Percentiles rank a stretch among this genome's conserved stretches.
These are phyloP conservation scores for Tachycineta bicolor DNA, from an alignment of 2,113 vertebrate genomes.

Conservation along the genomic window DNA sequence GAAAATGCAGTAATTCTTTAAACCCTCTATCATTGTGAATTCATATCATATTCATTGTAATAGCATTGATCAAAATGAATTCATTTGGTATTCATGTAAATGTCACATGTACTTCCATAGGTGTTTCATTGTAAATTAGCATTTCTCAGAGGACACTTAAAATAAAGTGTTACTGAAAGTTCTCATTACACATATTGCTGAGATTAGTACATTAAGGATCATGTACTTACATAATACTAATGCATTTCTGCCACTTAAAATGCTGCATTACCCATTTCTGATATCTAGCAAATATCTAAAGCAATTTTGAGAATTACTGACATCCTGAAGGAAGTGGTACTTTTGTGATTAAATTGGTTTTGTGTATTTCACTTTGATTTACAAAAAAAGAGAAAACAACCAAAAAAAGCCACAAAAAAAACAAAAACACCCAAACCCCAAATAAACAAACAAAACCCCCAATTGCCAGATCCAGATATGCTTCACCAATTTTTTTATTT, in stretches of 20 bases:
- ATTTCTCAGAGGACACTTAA: constrained; percentile 87
- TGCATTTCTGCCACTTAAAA: constrained; percentile 82
- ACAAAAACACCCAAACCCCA: background rate
- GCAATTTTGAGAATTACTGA: constrained; percentile 80
- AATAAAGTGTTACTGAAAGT: constrained; percentile 86
- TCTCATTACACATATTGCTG: constrained; percentile 83
- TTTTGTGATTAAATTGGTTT: constrained; percentile 71
- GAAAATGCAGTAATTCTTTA: constrained; percentile 67
- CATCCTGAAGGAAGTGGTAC: constrained; percentile 72
- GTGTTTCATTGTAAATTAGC: constrained; percentile 85
- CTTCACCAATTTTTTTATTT: constrained; percentile 55
- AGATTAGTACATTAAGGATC: constrained; percentile 85
- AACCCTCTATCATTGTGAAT: constrained; percentile 72
- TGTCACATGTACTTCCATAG: constrained; percentile 84
- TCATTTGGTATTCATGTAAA: constrained; percentile 84
- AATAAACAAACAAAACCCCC: background rate
- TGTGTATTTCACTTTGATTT: constrained; percentile 60
- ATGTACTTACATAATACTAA: constrained; percentile 81
- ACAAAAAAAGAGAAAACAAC: background rate
- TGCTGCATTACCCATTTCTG: constrained; percentile 77
- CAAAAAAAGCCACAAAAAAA: background rate
- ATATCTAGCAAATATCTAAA: constrained; percentile 77
- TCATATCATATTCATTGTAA: constrained; percentile 78
- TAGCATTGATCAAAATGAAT: constrained; percentile 85
- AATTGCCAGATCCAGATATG: background rate